Conservation (phyloP, 2,888 invertebrate species). For the Drosophila picticornis region DNA sequence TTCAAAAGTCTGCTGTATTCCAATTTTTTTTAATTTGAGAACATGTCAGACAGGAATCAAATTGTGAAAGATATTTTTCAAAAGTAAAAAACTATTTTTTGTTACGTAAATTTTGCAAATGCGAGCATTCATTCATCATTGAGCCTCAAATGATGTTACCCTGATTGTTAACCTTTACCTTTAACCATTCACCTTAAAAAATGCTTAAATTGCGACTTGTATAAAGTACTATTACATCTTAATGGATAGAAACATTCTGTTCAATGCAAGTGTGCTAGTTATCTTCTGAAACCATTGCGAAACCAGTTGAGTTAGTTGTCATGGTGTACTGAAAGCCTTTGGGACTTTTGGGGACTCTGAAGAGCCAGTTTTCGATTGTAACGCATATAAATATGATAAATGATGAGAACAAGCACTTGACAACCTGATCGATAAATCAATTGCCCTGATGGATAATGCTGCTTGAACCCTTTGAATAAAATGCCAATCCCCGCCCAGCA, state of each 20-base stretch:
- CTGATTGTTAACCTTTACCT: neutral
- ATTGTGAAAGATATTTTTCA: too few relatives aligned
- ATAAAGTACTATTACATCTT: neutral
- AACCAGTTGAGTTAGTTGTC: conserved; percentile 11
- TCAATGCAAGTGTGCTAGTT: conserved; percentile 18
- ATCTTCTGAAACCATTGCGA: neutral
- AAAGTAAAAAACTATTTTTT: neutral
- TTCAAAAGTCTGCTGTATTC: neutral
- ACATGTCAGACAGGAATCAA: too few relatives aligned
- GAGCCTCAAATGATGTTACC: neutral
- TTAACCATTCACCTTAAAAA: neutral
- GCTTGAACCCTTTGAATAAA: conserved; percentile 69
- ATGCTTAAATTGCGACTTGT: neutral
- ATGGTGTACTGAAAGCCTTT: conserved; percentile 4
- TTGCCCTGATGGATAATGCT: conserved; percentile 69
- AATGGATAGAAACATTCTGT: neutral
- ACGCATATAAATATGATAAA: conserved; percentile 74
- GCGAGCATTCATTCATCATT: neutral
- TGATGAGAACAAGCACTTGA: conserved; percentile 78
- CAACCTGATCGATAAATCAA: conserved; percentile 82
- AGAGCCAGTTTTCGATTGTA: conserved; percentile 45
- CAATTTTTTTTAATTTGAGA: neutral
- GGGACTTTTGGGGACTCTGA: conserved; percentile 14
- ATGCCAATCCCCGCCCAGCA: conserved; percentile 25
- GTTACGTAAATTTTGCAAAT: neutral